These are phyloP conservation scores for Phrixothrix hirtus DNA, from an alignment of 2,888 invertebrate genomes.

Conservation along the genomic window DNA sequence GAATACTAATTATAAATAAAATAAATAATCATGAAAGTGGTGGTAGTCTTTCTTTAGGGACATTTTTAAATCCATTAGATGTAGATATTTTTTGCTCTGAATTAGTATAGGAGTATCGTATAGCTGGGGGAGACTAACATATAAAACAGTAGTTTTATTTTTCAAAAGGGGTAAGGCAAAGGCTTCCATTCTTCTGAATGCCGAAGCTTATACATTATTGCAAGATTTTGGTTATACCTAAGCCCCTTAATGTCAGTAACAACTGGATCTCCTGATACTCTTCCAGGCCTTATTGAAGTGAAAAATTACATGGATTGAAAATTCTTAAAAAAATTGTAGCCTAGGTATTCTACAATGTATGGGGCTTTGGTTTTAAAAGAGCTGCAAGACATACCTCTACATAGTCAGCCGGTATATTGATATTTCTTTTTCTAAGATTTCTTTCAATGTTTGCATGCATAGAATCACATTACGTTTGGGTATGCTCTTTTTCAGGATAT, in stretches of 20 bases:
- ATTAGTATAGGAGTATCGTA: conserved; percentile 1
- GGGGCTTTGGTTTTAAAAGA: neutral
- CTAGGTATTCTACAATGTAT: neutral
- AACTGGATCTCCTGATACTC: neutral
- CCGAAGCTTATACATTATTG: neutral
- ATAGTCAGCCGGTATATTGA: neutral
- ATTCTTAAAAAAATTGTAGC: neutral
- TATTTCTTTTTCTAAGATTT: neutral
- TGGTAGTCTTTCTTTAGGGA: conserved; percentile 2
- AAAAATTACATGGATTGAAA: neutral
- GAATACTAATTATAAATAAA: too few relatives aligned
- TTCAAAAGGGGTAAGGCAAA: neutral
- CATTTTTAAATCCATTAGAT: conserved; percentile 1
- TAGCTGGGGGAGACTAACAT: too few relatives aligned
- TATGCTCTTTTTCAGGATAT: neutral
- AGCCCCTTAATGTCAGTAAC: neutral
- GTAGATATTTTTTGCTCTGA: neutral
- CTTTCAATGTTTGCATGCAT: neutral
- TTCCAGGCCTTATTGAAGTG: neutral
- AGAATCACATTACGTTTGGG: neutral
- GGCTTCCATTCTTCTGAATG: neutral
- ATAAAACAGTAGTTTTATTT: too few relatives aligned
- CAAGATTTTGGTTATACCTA: neutral
- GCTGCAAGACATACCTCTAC: neutral
- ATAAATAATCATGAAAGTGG: neutral